These are phyloP conservation scores for Sebastes kiyomatsui DNA, from an alignment of 2,797 vertebrate genomes.

Conservation along the genomic window DNA sequence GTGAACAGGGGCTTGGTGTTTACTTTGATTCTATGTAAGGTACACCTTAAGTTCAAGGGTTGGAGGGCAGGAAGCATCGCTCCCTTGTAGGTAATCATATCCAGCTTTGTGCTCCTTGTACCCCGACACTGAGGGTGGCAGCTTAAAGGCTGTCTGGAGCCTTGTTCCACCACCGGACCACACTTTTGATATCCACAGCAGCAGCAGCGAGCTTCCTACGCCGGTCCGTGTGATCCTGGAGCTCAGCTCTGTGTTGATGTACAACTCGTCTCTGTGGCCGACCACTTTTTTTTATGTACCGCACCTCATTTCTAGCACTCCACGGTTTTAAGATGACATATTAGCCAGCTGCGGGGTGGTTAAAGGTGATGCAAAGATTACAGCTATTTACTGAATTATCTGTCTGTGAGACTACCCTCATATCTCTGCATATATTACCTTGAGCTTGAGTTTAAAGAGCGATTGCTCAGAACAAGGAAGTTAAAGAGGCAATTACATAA, in stretches of 20 bases:
- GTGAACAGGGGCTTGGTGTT: slow-evolving; percentile 78
- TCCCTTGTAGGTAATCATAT: slow-evolving; percentile 86
- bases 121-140: slow-evolving; percentile 73
- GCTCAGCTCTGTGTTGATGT: slow-evolving; percentile 51
- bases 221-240: slow-evolving; percentile 28
- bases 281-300: slow-evolving; percentile 48
- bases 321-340: slow-evolving; percentile 70
- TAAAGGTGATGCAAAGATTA: slow-evolving; percentile 82
- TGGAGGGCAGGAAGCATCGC: slow-evolving; percentile 78
- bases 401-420: slow-evolving; percentile 76
- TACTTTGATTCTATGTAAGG: slow-evolving; percentile 86
- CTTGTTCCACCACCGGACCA: slow-evolving; percentile 59
- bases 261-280: slow-evolving; percentile 49
- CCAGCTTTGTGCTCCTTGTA: slow-evolving; percentile 80
- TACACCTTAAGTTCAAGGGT: slow-evolving; percentile 78
- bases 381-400: slow-evolving; percentile 83
- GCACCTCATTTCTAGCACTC: slow-evolving; percentile 52
- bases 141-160: slow-evolving; percentile 73
- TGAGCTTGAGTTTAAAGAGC: slow-evolving; percentile 83
- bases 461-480: slow-evolving; percentile 82
- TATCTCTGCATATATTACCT: slow-evolving; percentile 80
- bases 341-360: slow-evolving; percentile 70
- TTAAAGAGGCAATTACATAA: slow-evolving; percentile 86
- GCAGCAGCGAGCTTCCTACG: slow-evolving; percentile 4
- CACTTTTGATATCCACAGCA: slow-evolving; percentile 62